Percentiles rank a stretch among this genome's conserved stretches.
Evolutionary conservation across 2,113 vertebrate species (phyloP).

Genomic region (Chionomys nivalis): DNA sequence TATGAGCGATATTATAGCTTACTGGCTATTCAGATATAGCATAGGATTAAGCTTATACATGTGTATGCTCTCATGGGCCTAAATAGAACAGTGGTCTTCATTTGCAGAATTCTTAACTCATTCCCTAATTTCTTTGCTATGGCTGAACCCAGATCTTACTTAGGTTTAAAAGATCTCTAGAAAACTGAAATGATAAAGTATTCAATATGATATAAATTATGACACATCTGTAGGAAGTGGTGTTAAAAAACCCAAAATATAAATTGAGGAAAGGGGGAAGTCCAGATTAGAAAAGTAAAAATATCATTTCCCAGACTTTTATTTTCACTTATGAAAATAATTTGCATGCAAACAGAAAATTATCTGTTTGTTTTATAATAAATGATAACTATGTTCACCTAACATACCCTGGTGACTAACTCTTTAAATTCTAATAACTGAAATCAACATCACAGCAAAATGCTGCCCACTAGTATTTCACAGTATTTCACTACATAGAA

Average conservation of each 20-base stretch:
- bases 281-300: conserved; percentile 82
- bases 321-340: conserved; percentile 82
- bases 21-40: conserved; percentile 65
- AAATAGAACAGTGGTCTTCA: conserved; percentile 61
- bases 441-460: conserved; percentile 84
- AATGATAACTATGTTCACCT: conserved; percentile 75
- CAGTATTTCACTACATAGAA: conserved; percentile 84
- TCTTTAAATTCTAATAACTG: conserved; percentile 75
- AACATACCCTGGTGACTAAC: conserved; percentile 81
- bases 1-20: conserved; percentile 70
- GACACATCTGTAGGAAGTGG: conserved; percentile 55
- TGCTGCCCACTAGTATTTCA: conserved; percentile 85
- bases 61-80: conserved; percentile 60
- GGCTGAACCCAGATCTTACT: conserved; percentile 42
- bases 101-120: conserved; percentile 65
- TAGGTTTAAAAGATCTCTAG: conserved; percentile 52
- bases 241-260: conserved; percentile 45
- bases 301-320: conserved; percentile 75
- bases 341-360: conserved; percentile 81
- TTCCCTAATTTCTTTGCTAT: conserved; percentile 68
- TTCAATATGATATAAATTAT: conserved; percentile 48
- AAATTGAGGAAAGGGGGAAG: conserved; percentile 41
- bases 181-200: conserved; percentile 62
- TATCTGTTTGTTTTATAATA: conserved; percentile 69
- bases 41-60: conserved; percentile 61